These are phyloP conservation scores for Spodoptera litura DNA, from an alignment of 1,140 invertebrate genomes.

Conservation along the genomic window DNA sequence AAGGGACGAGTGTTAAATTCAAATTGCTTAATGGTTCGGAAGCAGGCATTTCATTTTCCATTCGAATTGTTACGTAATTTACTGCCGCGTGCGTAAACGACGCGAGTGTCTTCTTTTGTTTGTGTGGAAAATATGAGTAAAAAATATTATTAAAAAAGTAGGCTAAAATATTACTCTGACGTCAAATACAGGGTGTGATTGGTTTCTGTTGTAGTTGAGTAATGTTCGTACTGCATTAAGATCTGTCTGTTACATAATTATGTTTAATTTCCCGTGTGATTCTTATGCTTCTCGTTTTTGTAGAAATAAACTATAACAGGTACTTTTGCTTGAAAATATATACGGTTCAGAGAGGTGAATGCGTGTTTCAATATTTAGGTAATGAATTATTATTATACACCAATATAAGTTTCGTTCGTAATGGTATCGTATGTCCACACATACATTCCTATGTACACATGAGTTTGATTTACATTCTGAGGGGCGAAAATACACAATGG, in stretches of 20 bases:
- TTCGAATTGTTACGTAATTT: slow-evolving; percentile 82
- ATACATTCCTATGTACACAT: background rate
- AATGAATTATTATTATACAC: background rate
- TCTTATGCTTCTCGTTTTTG: no score
- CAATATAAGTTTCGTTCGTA: background rate
- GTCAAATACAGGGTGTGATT: slow-evolving; percentile 18
- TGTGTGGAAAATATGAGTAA: slow-evolving; percentile 47
- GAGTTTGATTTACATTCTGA: slow-evolving; percentile 2
- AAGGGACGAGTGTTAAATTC: slow-evolving; percentile 84
- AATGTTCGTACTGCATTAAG: background rate
- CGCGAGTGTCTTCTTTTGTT: slow-evolving; percentile 71
- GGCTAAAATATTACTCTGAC: slow-evolving; percentile 21
- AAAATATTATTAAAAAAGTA: slow-evolving; percentile 41
- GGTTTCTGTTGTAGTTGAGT: slow-evolving; percentile 19
- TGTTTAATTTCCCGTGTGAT: background rate
- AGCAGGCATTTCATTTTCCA: slow-evolving; percentile 85
- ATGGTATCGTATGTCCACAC: background rate
- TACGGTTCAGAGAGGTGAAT: no score
- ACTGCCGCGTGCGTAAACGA: slow-evolving; percentile 77
- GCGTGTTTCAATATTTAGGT: no score
- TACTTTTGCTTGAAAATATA: no score
- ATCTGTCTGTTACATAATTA: background rate
- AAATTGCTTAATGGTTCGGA: slow-evolving; percentile 84
- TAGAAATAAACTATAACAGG: no score
- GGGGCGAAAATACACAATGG: background rate